Percentiles rank a stretch among this genome's conserved stretches.
These are phyloP conservation scores for Hoplostethus atlanticus DNA, from an alignment of 2,797 vertebrate genomes.

Conservation along the genomic window DNA sequence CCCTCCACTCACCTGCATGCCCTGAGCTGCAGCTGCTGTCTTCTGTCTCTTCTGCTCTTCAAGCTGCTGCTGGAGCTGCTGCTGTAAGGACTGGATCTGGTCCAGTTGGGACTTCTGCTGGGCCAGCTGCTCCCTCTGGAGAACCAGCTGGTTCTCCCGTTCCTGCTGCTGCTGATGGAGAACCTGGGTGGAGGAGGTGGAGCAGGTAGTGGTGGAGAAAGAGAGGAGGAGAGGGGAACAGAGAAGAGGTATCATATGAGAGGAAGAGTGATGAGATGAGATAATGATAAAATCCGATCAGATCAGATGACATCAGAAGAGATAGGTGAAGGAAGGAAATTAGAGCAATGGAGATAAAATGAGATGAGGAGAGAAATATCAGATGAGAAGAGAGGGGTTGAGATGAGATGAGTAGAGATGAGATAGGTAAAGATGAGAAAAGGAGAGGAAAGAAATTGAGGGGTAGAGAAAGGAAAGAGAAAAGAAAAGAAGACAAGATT, in stretches of 20 bases:
- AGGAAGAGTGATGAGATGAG: background rate
- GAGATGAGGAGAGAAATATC: background rate
- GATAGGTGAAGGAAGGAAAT: background rate
- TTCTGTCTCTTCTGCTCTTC: slow-evolving; percentile 97
- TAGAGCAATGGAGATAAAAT: background rate
- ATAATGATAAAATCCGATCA: background rate
- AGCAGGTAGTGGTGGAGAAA: background rate
- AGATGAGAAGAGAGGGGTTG: background rate
- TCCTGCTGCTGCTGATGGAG: slow-evolving; percentile 98
- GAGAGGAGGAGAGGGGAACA: slow-evolving; percentile 1
- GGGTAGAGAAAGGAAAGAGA: slow-evolving; percentile 32
- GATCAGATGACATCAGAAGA: background rate
- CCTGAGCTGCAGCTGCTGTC: slow-evolving; percentile 77
- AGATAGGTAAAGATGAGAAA: background rate
- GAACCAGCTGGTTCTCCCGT: slow-evolving; percentile 93
- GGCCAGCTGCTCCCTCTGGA: slow-evolving; percentile 96
- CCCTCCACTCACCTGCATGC: slow-evolving; percentile 60
- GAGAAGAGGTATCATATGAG: slow-evolving; percentile 13
- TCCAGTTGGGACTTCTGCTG: slow-evolving; percentile 98
- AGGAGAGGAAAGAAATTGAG: background rate
- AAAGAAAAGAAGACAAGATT: slow-evolving; percentile 28
- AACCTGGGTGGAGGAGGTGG: slow-evolving; percentile 76
- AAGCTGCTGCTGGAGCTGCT: slow-evolving; percentile 97
- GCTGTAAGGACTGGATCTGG: slow-evolving; percentile 98
- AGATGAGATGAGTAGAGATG: background rate